Base-by-base conservation (phyloP, 2,888 invertebrate species). In the Atrina japonica region DNA sequence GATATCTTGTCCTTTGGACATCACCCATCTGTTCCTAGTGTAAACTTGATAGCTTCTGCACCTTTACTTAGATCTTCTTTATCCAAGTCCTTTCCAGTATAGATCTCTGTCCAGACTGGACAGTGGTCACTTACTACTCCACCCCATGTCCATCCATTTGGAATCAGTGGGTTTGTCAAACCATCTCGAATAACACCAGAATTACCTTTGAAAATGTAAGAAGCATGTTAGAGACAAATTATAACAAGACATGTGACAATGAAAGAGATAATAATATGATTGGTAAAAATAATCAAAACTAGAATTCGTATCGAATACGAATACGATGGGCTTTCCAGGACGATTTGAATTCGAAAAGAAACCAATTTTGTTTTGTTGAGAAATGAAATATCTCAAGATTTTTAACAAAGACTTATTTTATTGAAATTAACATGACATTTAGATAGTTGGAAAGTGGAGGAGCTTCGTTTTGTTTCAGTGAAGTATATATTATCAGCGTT, bases 141-240 rank as follows among this genome's bases (percentile, higher is more conserved):
- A 14, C 95, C 95, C 95, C 95, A 95, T 21, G 93, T 93, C 95
- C 95, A 96, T 3, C 95, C 95, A n/a, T 94, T 92, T 0, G 96
- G 96, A 76, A 96, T 96, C 56, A 95, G 95, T 63, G 95, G 91
- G 85, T 95, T 95, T 69, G 93, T 93, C 49, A 96, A 91, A 0
- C 95, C 95, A 18, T 94, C 93, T 60, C 93, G 92, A 45, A 96
- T 92, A n/a, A 94, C 92, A 6, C 94, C 94, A 52, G 83, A 83
- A 40, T 88, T 79, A 56, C 86, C 89, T 87, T 79, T n/a, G 23
- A 63, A 21, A n/a, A n/a, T n/a, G n/a, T n/a, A n/a, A n/a, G n/a
- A n/a, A n/a, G n/a, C n/a, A n/a, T n/a, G n/a, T n/a, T n/a, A n/a
- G n/a, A n/a, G n/a, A n/a, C n/a, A n/a, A n/a, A n/a, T 40, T n/a